Evolutionary conservation across 1,140 invertebrate genomes (phyloP).

Genomic region (Heliconius eleuchia): DNA sequence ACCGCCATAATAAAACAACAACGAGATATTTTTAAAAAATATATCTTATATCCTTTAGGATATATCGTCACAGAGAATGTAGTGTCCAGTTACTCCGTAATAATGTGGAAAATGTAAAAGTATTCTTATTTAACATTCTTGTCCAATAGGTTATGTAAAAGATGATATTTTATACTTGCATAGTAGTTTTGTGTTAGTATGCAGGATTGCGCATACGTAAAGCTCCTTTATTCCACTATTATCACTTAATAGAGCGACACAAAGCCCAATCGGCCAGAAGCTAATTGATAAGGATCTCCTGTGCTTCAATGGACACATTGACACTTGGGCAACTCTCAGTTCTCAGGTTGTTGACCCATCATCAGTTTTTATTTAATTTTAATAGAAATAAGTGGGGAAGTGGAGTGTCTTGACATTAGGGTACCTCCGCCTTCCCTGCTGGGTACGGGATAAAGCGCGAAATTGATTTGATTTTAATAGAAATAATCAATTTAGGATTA

Average conservation of each 20-base stretch:
- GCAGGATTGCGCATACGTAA: neutral
- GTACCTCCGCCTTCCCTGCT: too few species aligned
- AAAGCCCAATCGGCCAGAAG: neutral
- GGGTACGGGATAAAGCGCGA: too few species aligned
- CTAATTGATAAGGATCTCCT: neutral
- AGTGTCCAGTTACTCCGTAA: too few species aligned
- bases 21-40: too few species aligned
- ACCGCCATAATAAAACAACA: too few species aligned
- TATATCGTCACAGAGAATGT: too few species aligned
- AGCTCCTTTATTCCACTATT: neutral
- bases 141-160: too few species aligned
- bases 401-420: too few species aligned
- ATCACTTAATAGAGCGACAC: neutral
- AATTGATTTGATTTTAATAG: neutral
- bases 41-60: too few species aligned
- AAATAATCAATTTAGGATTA: too few species aligned
- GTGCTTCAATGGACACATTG: neutral
- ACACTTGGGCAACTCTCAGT: neutral
- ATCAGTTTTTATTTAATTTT: neutral
- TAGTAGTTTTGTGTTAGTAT: neutral
- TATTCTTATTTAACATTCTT: too few species aligned
- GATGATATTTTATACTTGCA: neutral
- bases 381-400: neutral
- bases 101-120: too few species aligned
- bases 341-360: neutral